phyloP scores from a whole-genome alignment of 1,140 invertebrate genomes.

The Drosophila chauvacae region DNA sequence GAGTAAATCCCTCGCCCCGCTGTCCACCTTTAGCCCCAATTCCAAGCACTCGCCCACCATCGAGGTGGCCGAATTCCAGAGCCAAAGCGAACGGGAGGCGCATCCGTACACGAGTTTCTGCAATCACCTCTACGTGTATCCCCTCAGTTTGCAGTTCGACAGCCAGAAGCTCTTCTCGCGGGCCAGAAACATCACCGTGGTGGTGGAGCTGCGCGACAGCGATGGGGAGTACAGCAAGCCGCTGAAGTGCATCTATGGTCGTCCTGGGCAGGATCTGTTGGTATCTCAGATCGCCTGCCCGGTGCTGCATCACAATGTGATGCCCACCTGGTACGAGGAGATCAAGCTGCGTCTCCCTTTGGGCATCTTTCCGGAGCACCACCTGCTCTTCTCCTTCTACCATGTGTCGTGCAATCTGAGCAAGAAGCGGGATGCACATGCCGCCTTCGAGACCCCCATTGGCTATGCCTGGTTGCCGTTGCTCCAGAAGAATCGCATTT shows the following conservation, averaged over 20 bases:
- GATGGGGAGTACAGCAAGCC: slow-evolving; percentile 90
- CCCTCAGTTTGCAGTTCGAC: slow-evolving; percentile 93
- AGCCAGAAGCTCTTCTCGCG: slow-evolving; percentile 94
- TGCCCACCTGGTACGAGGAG: slow-evolving; percentile 94
- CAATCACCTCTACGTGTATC: slow-evolving; percentile 96
- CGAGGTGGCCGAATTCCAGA: slow-evolving; percentile 93
- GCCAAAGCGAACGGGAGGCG: slow-evolving; percentile 88
- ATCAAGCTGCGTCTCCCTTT: slow-evolving; percentile 94
- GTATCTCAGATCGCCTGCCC: slow-evolving; percentile 88
- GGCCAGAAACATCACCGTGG: slow-evolving; percentile 95
- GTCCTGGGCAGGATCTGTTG: slow-evolving; percentile 88
- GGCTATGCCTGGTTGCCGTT: slow-evolving; percentile 96
- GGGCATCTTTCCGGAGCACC: slow-evolving; percentile 91
- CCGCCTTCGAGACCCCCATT: slow-evolving; percentile 92
- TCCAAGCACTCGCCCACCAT: slow-evolving; percentile 89
- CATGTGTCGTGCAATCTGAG: slow-evolving; percentile 94
- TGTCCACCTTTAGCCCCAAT: slow-evolving; percentile 91
- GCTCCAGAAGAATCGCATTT: slow-evolving; percentile 91
- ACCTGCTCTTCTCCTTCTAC: slow-evolving; percentile 94
- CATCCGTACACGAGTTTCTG: slow-evolving; percentile 92
- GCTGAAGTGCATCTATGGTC: slow-evolving; percentile 91
- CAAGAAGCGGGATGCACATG: slow-evolving; percentile 89
- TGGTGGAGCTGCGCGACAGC: slow-evolving; percentile 92
- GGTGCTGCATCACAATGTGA: slow-evolving; percentile 92
- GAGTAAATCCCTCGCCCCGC: slow-evolving; percentile 90